A percentile compares a stretch with the other conserved stretches of the same genome.
These are phyloP conservation scores for Lichenostomus cassidix DNA, from an alignment of 2,113 vertebrate genomes.

Conservation along the genomic window DNA sequence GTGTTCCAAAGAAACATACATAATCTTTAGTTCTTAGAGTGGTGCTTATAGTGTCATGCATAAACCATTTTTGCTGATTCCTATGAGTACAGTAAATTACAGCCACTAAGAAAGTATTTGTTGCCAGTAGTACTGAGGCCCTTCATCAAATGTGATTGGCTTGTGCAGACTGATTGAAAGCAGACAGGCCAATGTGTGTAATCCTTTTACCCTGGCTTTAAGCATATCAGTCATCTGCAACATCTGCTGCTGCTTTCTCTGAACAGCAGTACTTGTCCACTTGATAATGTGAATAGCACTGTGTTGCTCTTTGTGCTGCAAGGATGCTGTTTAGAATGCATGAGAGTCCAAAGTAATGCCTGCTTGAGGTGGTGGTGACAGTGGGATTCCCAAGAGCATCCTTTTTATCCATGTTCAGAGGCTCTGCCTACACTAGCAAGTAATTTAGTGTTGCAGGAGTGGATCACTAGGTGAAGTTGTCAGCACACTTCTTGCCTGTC, in stretches of 20 bases:
- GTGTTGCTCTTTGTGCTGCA: background rate
- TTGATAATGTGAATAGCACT: background rate
- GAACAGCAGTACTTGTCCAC: background rate
- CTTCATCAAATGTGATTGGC: background rate
- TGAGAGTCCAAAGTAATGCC: background rate
- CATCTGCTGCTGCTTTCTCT: background rate
- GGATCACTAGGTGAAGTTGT: background rate
- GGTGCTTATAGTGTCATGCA: background rate
- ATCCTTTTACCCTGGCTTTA: background rate
- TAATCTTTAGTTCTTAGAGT: background rate
- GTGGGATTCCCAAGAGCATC: background rate
- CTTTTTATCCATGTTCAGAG: background rate
- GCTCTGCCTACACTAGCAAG: background rate
- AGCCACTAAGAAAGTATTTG: background rate
- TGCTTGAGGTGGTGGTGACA: background rate
- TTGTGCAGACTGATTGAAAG: background rate
- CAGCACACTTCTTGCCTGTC: background rate
- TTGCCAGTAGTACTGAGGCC: background rate
- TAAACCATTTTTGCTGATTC: background rate
- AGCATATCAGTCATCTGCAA: accelerated
- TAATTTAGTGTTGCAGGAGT: background rate
- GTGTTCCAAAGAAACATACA: background rate
- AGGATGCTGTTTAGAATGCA: background rate
- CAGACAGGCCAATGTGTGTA: background rate
- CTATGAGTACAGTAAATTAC: background rate